These are phyloP conservation scores for Halocynthia aurantium DNA, from an alignment of 23 tunicate genomes.

Conservation along the genomic window DNA sequence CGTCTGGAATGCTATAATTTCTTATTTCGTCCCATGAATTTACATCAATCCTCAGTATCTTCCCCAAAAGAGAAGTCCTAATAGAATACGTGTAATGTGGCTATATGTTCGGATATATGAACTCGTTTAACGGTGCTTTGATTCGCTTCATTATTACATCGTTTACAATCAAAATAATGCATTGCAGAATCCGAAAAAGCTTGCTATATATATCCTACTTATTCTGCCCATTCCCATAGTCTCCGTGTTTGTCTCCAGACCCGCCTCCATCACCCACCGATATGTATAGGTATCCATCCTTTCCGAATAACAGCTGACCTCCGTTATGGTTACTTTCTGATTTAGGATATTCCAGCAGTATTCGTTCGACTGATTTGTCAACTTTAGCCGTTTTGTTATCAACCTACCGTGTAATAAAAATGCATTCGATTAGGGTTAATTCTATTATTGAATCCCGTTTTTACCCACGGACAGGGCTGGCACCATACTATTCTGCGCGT, in stretches of 20 bases:
- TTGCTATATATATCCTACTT: slow-evolving; percentile 21
- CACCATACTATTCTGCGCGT: no score
- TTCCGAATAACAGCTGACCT: slow-evolving; percentile 47
- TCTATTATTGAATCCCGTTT: no score
- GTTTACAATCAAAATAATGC: no score
- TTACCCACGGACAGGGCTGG: no score
- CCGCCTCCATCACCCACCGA: slow-evolving; percentile 85
- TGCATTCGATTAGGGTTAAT: no score
- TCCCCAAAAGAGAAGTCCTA: slow-evolving; percentile 52
- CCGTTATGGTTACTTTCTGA: slow-evolving; percentile 74
- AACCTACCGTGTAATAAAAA: no score
- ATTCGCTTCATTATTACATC: no score
- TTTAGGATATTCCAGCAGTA: slow-evolving; percentile 40
- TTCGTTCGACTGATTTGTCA: slow-evolving; percentile 26
- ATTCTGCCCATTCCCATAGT: slow-evolving; percentile 40
- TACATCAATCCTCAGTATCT: slow-evolving; percentile 70
- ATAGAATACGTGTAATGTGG: no score
- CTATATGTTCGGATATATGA: no score
- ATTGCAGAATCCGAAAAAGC: neutral
- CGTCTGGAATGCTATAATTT: slow-evolving; percentile 47
- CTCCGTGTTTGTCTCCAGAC: slow-evolving; percentile 52
- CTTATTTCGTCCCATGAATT: slow-evolving; percentile 10
- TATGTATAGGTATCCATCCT: slow-evolving; percentile 54
- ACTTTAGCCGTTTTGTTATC: no score
- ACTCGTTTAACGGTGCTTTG: no score